These are phyloP conservation scores for Carlito syrichta DNA, from an alignment of 2,113 vertebrate genomes.

Conservation along the genomic window DNA sequence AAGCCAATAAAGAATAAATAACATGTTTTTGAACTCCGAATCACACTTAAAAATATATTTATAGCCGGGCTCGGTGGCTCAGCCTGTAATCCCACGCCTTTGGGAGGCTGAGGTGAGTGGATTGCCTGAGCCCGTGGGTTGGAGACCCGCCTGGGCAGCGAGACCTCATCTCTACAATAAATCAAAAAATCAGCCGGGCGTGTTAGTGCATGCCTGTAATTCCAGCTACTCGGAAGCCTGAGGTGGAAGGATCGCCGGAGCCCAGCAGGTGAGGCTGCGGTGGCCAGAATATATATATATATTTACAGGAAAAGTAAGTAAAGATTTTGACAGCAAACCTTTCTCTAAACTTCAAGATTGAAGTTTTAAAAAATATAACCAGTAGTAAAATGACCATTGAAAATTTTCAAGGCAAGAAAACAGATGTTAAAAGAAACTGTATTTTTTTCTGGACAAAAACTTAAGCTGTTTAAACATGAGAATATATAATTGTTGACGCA, in stretches of 20 bases:
- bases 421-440: background rate
- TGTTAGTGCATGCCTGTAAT: no score
- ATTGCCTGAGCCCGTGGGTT: no score
- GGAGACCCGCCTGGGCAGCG: no score
- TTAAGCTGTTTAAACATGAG: background rate
- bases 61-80: no score
- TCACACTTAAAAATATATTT: conserved; percentile 4
- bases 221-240: no score
- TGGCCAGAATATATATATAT: no score
- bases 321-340: background rate
- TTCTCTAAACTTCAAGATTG: conserved; percentile 15
- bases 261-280: no score
- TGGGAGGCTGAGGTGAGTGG: no score
- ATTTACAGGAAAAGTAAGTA: conserved; percentile 1
- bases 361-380: background rate
- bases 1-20: conserved; percentile 14
- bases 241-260: no score
- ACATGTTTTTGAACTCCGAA: background rate
- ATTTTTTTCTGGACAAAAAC: background rate
- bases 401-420: background rate
- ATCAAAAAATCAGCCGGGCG: no score
- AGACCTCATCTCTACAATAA: no score
- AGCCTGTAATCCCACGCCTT: no score
- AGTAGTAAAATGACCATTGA: background rate
- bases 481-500: background rate